Evolutionary conservation across 2,888 invertebrate species (phyloP).

Genomic region (Aphrophora alni): DNA sequence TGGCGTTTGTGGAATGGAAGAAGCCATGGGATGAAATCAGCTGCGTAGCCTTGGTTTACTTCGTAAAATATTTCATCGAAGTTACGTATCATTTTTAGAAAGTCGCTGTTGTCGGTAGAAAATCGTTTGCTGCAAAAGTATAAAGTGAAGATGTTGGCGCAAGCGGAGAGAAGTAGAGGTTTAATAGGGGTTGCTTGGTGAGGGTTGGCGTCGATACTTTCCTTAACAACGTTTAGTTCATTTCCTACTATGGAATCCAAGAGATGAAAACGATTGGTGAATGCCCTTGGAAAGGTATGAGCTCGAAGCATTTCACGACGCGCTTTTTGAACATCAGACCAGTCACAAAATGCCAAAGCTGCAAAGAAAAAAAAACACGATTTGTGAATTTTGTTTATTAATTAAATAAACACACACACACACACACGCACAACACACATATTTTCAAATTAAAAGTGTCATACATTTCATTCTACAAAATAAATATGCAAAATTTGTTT

Average conservation of each 20-base stretch:
- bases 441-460: neutral
- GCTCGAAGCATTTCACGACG: conserved; percentile 65
- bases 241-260: conserved; percentile 60
- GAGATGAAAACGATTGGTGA: conserved; percentile 62
- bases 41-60: conserved; percentile 71
- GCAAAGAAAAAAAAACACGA: conserved; percentile 49
- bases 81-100: conserved; percentile 61
- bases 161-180: conserved; percentile 60
- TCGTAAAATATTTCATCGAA: conserved; percentile 72
- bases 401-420: no score
- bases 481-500: no score
- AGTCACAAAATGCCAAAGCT: conserved; percentile 74
- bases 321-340: conserved; percentile 68
- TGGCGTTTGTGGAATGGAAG: conserved; percentile 62
- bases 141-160: conserved; percentile 67
- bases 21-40: conserved; percentile 70
- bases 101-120: conserved; percentile 58
- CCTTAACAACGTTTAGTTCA: conserved; percentile 57
- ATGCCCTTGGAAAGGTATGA: conserved; percentile 66
- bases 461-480: no score
- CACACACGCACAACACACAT: no score
- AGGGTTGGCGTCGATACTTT: conserved; percentile 51
- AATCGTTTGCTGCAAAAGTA: conserved; percentile 67
- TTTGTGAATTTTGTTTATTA: no score
- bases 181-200: conserved; percentile 56